These are phyloP conservation scores for Polylopha cassiicola DNA, from an alignment of 2,888 invertebrate genomes.

Conservation along the genomic window DNA sequence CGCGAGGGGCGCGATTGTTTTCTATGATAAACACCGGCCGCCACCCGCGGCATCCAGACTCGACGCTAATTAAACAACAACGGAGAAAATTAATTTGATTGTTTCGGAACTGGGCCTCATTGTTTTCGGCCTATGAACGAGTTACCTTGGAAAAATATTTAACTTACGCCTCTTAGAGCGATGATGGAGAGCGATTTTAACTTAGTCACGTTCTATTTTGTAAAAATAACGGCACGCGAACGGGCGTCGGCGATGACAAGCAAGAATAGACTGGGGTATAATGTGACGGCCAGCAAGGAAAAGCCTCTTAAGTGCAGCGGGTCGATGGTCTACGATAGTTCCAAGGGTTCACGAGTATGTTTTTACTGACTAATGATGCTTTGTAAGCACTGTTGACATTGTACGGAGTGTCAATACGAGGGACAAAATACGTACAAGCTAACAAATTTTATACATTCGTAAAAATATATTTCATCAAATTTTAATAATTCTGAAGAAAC, in stretches of 20 bases:
- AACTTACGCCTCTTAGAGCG: constrained; percentile 43
- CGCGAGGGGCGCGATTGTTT: constrained; percentile 62
- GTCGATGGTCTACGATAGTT: constrained; percentile 34
- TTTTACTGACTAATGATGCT: no score
- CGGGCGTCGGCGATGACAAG: constrained; percentile 50
- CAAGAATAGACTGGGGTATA: constrained; percentile 53
- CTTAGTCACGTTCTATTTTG: constrained; percentile 44
- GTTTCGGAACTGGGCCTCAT: constrained; percentile 71
- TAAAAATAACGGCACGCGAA: constrained; percentile 35
- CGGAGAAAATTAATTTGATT: constrained; percentile 76
- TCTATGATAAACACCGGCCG: constrained; percentile 74
- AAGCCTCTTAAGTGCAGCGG: constrained; percentile 58
- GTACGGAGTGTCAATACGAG: no score
- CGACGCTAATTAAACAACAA: constrained; percentile 76
- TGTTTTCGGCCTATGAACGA: constrained; percentile 56
- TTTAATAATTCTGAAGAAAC: no score
- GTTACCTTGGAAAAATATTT: constrained; percentile 65
- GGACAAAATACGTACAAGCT: no score
- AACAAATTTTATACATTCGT: no score
- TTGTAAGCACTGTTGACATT: constrained; percentile 3
- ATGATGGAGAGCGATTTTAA: constrained; percentile 39
- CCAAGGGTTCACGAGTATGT: constrained; percentile 8
- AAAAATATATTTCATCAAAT: no score
- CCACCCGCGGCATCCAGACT: constrained; percentile 69
- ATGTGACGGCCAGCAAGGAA: constrained; percentile 50